Evolutionary conservation across 2,888 invertebrate genomes (phyloP).

Genomic region (Dioctria rufipes): DNA sequence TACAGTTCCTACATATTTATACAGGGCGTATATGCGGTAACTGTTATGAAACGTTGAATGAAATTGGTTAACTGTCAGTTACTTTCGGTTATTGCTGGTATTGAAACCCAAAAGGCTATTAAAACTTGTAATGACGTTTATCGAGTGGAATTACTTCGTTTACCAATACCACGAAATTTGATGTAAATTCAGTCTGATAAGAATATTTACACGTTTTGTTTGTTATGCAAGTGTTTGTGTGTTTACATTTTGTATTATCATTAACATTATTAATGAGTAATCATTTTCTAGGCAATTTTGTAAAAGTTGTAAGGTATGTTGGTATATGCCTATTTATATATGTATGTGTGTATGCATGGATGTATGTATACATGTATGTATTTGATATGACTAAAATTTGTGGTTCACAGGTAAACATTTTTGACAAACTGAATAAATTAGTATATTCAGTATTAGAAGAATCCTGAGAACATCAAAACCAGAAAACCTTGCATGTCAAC

Average conservation of each 20-base stretch:
- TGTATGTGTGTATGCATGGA: too few relatives aligned
- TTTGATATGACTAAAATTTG: too few relatives aligned
- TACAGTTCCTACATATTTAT: not conserved
- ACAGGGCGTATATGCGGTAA: too few relatives aligned
- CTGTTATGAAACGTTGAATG: not conserved
- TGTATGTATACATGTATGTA: too few relatives aligned
- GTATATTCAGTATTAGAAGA: too few relatives aligned
- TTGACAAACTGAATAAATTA: too few relatives aligned
- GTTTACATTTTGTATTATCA: not conserved
- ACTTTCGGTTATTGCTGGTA: conserved; percentile 50
- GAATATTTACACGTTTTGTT: conserved; percentile 24
- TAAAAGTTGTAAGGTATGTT: too few relatives aligned
- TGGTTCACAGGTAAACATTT: too few relatives aligned
- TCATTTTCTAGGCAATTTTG: not conserved
- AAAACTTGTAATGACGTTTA: conserved; percentile 50
- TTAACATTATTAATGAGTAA: not conserved
- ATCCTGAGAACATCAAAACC: too few relatives aligned
- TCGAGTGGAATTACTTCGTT: conserved; percentile 34
- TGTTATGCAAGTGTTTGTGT: not conserved
- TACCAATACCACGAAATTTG: conserved; percentile 23
- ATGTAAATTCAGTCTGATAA: conserved; percentile 26
- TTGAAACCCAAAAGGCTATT: conserved; percentile 48
- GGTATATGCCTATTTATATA: too few relatives aligned
- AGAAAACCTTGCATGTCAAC: too few relatives aligned
- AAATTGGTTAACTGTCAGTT: conserved; percentile 17